Conservation (phyloP, 2,113 vertebrate genomes). For the Panurus biarmicus region DNA sequence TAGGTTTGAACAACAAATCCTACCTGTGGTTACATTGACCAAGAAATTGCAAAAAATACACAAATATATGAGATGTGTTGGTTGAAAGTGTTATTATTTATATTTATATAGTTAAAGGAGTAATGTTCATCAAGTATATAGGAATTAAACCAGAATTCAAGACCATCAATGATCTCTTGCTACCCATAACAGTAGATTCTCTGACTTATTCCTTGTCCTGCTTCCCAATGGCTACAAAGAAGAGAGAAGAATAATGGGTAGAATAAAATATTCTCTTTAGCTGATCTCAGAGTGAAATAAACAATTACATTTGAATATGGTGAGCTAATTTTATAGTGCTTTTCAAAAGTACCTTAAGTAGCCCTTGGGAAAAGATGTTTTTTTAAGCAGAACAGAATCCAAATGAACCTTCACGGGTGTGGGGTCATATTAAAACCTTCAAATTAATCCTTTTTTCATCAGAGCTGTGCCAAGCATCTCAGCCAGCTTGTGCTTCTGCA, state of each 20-base stretch:
- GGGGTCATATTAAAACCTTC: not conserved
- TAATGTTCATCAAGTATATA: not conserved
- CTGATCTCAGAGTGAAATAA: not conserved
- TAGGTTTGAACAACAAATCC: not conserved
- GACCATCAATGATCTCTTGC: not conserved
- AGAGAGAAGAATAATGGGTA: not conserved
- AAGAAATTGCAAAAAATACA: not conserved
- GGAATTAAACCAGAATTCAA: not conserved
- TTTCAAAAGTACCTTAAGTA: not conserved
- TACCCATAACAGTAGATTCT: not conserved
- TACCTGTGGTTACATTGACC: not conserved
- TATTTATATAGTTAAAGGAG: not conserved
- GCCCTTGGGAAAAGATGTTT: not conserved
- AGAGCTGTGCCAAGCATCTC: not conserved
- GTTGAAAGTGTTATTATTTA: not conserved
- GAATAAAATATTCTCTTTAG: not conserved
- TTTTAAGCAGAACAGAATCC: not conserved
- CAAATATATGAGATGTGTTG: not conserved
- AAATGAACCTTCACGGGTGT: not conserved
- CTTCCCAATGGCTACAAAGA: not conserved
- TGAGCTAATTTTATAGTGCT: not conserved
- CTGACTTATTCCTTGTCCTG: not conserved
- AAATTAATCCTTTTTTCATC: not conserved
- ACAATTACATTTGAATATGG: not conserved
- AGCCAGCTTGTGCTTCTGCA: not conserved